Evolutionary conservation across 2,888 invertebrate genomes (phyloP).

Genomic region (Galerucella nymphaeae): DNA sequence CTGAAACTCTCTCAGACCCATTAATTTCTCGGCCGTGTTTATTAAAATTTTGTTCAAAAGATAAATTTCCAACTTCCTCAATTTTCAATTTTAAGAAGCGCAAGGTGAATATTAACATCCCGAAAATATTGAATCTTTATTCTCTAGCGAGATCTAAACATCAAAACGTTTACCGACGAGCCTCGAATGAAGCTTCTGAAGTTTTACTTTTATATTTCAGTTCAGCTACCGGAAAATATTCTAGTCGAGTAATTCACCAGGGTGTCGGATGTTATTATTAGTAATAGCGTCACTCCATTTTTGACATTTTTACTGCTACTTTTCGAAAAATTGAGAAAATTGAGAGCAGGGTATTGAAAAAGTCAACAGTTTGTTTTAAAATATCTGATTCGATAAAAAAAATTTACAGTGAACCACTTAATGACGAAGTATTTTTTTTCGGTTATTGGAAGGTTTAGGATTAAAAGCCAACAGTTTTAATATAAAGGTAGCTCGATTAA

Average conservation of each 20-base stretch:
- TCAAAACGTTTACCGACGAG: conserved; percentile 22
- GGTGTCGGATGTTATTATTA: conserved; percentile 19
- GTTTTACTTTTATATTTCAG: conserved; percentile 35
- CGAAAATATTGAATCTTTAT: conserved; percentile 29
- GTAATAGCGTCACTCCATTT: background rate
- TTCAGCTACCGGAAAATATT: conserved; percentile 27
- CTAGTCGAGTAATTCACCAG: conserved; percentile 7
- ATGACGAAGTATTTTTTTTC: too few species aligned
- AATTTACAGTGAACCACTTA: too few species aligned
- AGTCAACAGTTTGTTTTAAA: too few species aligned
- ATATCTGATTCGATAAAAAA: too few species aligned
- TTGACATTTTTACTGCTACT: background rate
- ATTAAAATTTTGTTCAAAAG: conserved; percentile 21
- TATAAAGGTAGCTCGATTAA: too few species aligned
- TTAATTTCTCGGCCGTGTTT: conserved; percentile 8
- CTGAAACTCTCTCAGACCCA: background rate
- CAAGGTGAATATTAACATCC: conserved; percentile 32
- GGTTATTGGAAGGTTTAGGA: too few species aligned
- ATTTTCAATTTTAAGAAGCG: conserved; percentile 30
- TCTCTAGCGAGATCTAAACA: conserved; percentile 29
- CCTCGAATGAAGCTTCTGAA: conserved; percentile 21
- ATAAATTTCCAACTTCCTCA: conserved; percentile 28
- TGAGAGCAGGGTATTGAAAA: too few species aligned
- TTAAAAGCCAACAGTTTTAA: too few species aligned
- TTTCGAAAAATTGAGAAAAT: background rate